Evolutionary conservation across 2,113 vertebrate species (phyloP).

Genomic region (Scolopax mira): DNA sequence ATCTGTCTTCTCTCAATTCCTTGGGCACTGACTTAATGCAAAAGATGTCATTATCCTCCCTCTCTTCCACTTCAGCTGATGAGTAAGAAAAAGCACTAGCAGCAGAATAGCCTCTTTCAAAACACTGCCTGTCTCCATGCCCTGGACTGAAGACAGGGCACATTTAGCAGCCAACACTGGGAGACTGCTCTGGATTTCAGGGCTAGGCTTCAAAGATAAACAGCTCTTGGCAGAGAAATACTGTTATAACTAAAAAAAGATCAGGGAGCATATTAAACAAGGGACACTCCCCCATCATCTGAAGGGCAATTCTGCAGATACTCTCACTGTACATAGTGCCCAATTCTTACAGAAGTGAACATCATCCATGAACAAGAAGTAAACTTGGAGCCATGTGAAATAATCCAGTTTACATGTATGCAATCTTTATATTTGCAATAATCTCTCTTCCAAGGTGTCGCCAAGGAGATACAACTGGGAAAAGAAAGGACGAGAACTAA

Average conservation of each 20-base stretch:
- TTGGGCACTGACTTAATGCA: neutral
- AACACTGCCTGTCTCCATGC: neutral
- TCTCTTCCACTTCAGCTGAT: neutral
- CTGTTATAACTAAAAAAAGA: neutral
- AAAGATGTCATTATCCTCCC: neutral
- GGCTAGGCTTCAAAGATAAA: neutral
- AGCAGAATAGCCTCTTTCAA: neutral
- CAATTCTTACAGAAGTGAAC: neutral
- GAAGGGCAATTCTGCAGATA: neutral
- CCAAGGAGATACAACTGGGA: neutral
- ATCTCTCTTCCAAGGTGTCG: too few species aligned
- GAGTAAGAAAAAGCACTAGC: neutral
- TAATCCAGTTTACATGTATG: rapidly evolving
- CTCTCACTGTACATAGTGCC: neutral
- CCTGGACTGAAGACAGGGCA: neutral
- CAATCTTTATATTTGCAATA: neutral
- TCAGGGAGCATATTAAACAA: neutral
- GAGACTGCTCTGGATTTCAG: neutral
- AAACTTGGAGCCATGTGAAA: neutral
- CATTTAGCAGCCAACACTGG: neutral
- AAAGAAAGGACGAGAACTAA: neutral
- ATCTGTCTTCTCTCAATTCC: neutral
- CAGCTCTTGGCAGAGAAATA: neutral
- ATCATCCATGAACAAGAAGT: neutral
- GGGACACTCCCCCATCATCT: neutral